Evolutionary conservation across 2,113 vertebrate genomes (phyloP), one percentile per base, ranked within the genome.

Genomic region (Cairina moschata): DNA sequence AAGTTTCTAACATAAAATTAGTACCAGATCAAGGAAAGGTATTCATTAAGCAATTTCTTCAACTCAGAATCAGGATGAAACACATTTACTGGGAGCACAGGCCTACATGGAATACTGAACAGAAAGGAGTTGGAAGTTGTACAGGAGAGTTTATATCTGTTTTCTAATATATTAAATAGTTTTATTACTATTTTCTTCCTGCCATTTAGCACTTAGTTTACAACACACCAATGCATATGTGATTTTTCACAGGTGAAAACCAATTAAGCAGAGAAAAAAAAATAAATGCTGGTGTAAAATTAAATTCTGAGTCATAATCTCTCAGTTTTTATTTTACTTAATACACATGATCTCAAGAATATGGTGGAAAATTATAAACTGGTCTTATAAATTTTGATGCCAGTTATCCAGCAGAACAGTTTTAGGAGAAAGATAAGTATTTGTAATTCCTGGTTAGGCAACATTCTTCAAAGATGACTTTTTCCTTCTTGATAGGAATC

Each of bases 21-120:
- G 42, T 86, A 42, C 32, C 59, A 85, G 73, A 67, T 92, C 69
- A 79, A 82, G 74, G 59, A 74, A 74, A 71, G 54, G 55, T 86
- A 79, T 91, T 94, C 81, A 65, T 87, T 72, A 67, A 82, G 44
- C 31, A 91, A 58, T 83, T 86, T 86, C 58, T 91, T 88, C 38
- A 88, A 74, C 23, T 62, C 80, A 73, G 26, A 62, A 54, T 86
- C 85, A 54, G 62, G 76, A 73, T 32, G 31, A 94, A 94, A 69
- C 38, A 79, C 11, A 7, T 72, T 77, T 93, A 69, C 48, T 8
- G 13, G 14, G 69, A 72, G 92, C 17, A 63, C 71, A 92, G 48
- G 48, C 28, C 34, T 91, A 80, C 76, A 79, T 26, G 2, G 69
- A 83, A 34, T 75, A 56, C 58, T 13, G 31, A 90, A 56, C 60